phyloP scores from a whole-genome alignment of 1,140 invertebrate genomes.

The Bombyx mori region ASM3026992v2 NC_085124.1:2378501-2379000 shows the following conservation, averaged over 20 bases:
- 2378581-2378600: too few species aligned
- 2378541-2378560: too few species aligned
- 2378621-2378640: background rate
- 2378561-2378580: too few species aligned
- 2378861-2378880: slow-evolving; percentile 17
- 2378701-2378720: slow-evolving; percentile 39
- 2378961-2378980: background rate
- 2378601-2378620: too few species aligned
- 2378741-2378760: background rate
- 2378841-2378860: too few species aligned
- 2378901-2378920: slow-evolving; percentile 51
- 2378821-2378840: too few species aligned
- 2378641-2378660: slow-evolving; percentile 3
- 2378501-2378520: too few species aligned
- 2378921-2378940: slow-evolving; percentile 69
- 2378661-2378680: slow-evolving; percentile 20
- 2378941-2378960: slow-evolving; percentile 41
- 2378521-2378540: too few species aligned
- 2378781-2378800: too few species aligned
- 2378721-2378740: slow-evolving; percentile 48
- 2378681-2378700: slow-evolving; percentile 66
- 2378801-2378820: too few species aligned
- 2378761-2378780: too few species aligned
- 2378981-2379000: too few species aligned
- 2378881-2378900: slow-evolving; percentile 35